Conservation (phyloP, 2,797 vertebrate genomes). For the Muscicapa striata region DNA sequence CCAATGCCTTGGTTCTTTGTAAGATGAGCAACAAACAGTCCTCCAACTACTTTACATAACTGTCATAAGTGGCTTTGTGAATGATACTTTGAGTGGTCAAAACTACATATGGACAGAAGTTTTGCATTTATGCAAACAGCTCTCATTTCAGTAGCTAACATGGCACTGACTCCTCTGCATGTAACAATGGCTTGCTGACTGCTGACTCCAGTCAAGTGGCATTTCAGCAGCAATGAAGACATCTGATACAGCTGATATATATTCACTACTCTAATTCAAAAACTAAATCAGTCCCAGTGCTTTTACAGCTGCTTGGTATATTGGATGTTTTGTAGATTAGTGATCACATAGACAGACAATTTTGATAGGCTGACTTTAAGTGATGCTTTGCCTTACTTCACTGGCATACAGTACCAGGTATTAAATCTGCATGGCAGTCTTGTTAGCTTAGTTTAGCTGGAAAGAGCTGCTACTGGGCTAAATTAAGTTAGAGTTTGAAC, state of each 20-base stretch:
- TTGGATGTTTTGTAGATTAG: background rate
- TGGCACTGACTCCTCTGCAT: background rate
- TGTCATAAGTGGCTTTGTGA: background rate
- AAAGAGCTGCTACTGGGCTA: background rate
- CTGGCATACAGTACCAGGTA: background rate
- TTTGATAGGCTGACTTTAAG: background rate
- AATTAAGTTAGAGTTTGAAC: background rate
- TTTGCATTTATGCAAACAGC: background rate
- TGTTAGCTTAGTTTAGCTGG: background rate
- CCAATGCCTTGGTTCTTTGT: background rate
- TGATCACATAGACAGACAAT: background rate
- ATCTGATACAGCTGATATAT: background rate
- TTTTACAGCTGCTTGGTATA: background rate
- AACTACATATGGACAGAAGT: background rate
- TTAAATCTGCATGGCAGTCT: background rate
- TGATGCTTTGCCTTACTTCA: background rate
- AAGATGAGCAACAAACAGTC: background rate
- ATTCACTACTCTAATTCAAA: background rate
- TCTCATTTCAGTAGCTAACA: background rate
- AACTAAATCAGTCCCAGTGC: background rate
- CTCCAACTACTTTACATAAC: background rate
- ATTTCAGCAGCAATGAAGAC: background rate
- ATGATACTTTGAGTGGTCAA: background rate
- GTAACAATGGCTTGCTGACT: background rate
- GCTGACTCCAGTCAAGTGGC: background rate